Evolutionary conservation across 2,888 invertebrate species (phyloP).

Genomic region (Ceraclea dissimilis): DNA sequence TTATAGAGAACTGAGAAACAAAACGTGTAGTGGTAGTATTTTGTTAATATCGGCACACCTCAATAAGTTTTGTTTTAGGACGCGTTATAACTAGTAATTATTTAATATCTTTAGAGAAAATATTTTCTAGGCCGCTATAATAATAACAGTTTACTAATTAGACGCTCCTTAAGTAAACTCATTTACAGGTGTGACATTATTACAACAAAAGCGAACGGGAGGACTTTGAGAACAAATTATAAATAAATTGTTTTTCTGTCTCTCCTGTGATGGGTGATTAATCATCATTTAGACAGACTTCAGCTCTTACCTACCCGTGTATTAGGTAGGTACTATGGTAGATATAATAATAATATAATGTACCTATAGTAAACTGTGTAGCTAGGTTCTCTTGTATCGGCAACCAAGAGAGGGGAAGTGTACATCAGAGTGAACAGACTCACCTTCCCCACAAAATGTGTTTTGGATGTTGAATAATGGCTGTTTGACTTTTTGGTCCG

Average conservation of each 20-base stretch:
- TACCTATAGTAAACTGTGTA: not conserved
- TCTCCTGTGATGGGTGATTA: conserved; percentile 21
- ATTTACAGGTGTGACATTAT: conserved; percentile 17
- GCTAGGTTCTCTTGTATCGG: not conserved
- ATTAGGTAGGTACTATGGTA: too few species aligned
- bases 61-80: too few species aligned
- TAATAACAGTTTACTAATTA: too few species aligned
- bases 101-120: too few species aligned
- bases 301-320: not conserved
- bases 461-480: conserved; percentile 25
- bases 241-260: conserved; percentile 23
- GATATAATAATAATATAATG: too few species aligned
- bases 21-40: too few species aligned
- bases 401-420: conserved; percentile 2
- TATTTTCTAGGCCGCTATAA: too few species aligned
- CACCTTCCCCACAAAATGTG: conserved; percentile 19
- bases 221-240: conserved; percentile 19
- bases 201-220: not conserved
- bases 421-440: not conserved
- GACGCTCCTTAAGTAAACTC: too few species aligned
- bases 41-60: too few species aligned
- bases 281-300: conserved; percentile 21
- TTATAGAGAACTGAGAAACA: too few species aligned
- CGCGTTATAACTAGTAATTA: too few species aligned
- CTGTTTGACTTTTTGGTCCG: conserved; percentile 24